phyloP scores from a whole-genome alignment of 2,797 vertebrate species.

The Neosalanx taihuensis region DNA sequence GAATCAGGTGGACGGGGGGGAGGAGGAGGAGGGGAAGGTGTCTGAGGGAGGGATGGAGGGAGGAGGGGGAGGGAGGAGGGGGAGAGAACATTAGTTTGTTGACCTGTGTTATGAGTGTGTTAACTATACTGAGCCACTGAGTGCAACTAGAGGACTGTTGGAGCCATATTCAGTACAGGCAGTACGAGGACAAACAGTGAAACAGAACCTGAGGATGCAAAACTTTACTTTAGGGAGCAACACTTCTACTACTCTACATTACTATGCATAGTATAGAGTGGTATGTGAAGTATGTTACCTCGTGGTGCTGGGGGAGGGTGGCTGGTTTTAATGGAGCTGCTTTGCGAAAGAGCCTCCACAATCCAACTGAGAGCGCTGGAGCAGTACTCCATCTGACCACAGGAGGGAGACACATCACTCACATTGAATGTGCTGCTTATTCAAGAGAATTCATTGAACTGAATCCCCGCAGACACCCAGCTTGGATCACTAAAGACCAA shows the following conservation, averaged over 20 bases:
- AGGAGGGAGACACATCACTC: not conserved
- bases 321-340: constrained; percentile 64
- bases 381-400: constrained; percentile 80
- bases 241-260: no score
- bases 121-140: no score
- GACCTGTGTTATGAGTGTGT: not conserved
- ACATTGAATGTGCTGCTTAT: not conserved
- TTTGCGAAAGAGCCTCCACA: constrained; percentile 77
- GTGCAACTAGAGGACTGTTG: not conserved
- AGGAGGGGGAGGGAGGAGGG: not conserved
- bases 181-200: not conserved
- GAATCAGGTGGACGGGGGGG: constrained; percentile 34
- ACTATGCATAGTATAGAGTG: no score
- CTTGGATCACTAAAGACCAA: no score
- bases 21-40: constrained; percentile 29
- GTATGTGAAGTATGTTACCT: constrained; percentile 11
- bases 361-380: constrained; percentile 80
- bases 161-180: no score
- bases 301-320: constrained; percentile 41
- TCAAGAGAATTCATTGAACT: no score
- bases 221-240: no score
- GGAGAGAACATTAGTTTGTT: not conserved
- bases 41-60: constrained; percentile 31
- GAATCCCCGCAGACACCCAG: no score
- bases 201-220: not conserved